Percentiles rank a stretch among this genome's conserved stretches.
Evolutionary conservation across 2,888 invertebrate genomes (phyloP).

Genomic region (Andrena fulva): DNA sequence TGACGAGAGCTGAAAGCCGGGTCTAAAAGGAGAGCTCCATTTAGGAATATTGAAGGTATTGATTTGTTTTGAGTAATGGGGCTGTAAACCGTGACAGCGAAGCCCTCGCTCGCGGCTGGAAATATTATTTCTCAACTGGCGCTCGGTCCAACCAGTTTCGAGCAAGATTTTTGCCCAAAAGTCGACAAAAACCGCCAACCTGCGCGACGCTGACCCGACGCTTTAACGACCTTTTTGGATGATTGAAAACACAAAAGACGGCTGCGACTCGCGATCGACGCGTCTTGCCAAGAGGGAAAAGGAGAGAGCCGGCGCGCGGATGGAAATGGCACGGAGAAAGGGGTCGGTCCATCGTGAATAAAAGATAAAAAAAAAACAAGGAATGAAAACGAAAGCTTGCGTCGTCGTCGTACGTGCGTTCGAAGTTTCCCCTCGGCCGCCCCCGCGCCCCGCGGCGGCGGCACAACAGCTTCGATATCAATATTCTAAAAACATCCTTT

Average conservation of each 20-base stretch:
- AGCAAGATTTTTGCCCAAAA: neutral
- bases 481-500: constrained; percentile 84
- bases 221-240: constrained; percentile 11
- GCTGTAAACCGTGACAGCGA: neutral
- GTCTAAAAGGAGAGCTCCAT: constrained; percentile 68
- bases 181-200: neutral
- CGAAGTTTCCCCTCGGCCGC: constrained; percentile 62
- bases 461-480: constrained; percentile 81
- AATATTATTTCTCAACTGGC: neutral
- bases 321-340: constrained; percentile 53
- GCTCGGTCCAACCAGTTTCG: too few relatives aligned
- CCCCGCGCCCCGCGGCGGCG: constrained; percentile 30
- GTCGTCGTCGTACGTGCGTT: constrained; percentile 65
- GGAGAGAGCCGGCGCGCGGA: constrained; percentile 31
- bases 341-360: constrained; percentile 60
- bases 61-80: constrained; percentile 60
- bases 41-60: constrained; percentile 80
- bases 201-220: neutral
- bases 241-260: constrained; percentile 38
- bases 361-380: constrained; percentile 44
- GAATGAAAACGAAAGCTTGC: constrained; percentile 62
- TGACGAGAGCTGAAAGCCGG: constrained; percentile 47
- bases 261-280: constrained; percentile 54
- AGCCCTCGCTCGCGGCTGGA: neutral
- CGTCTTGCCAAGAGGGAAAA: constrained; percentile 55